A percentile compares a stretch with the other conserved stretches of the same genome.
Conservation (phyloP, 2,797 vertebrate genomes). For the Pipistrellus nathusii region DNA sequence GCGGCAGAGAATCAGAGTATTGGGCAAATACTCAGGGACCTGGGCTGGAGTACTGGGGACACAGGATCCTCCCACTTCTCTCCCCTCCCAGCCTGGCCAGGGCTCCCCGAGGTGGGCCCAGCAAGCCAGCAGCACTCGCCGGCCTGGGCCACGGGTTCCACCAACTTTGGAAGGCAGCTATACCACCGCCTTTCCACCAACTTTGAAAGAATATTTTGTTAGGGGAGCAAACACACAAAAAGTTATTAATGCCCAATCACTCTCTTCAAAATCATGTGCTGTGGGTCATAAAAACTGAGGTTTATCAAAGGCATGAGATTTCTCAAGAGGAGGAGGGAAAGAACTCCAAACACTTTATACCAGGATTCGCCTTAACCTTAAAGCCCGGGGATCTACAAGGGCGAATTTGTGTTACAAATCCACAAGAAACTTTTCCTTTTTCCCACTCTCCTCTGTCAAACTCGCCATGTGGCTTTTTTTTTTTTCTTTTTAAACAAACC, state of each 20-base stretch:
- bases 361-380: slow-evolving; percentile 34
- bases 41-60: neutral
- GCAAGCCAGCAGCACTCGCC: neutral
- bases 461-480: neutral
- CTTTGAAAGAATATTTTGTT: slow-evolving; percentile 66
- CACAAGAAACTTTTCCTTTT: slow-evolving; percentile 72
- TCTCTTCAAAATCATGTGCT: slow-evolving; percentile 54
- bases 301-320: slow-evolving; percentile 45
- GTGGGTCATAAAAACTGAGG: slow-evolving; percentile 60
- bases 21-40: neutral
- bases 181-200: no score
- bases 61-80: neutral
- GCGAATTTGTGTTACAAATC: slow-evolving; percentile 59
- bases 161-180: slow-evolving; percentile 60
- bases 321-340: slow-evolving; percentile 24
- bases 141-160: neutral
- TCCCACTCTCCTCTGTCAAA: neutral
- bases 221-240: slow-evolving; percentile 65
- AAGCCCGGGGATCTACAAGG: slow-evolving; percentile 54
- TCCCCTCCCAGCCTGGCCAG: neutral
- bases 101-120: neutral
- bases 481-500: slow-evolving; percentile 29
- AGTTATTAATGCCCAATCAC: slow-evolving; percentile 69
- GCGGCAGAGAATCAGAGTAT: neutral
- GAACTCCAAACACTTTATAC: neutral